These are phyloP conservation scores for Frankliniella fusca DNA, from an alignment of 2,888 invertebrate species.

Conservation along the genomic window DNA sequence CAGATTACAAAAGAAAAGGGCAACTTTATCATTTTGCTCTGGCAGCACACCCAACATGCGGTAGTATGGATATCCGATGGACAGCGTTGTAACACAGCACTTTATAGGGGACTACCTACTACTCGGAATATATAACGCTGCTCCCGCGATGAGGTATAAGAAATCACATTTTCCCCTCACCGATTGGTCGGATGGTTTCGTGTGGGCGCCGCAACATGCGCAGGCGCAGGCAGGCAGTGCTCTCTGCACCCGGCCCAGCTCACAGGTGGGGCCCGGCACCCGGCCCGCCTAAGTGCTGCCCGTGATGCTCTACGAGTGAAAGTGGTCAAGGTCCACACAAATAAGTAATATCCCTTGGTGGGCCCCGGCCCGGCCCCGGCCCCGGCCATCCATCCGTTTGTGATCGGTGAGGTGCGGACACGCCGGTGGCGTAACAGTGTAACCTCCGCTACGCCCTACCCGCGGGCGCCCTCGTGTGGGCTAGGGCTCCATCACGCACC, in stretches of 20 bases:
- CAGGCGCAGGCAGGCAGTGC: not conserved
- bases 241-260: not conserved
- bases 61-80: no score
- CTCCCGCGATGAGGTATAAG: no score
- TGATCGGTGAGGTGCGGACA: slow-evolving; percentile 18
- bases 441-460: not conserved
- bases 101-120: no score
- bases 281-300: not conserved
- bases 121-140: no score
- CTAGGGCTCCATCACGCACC: no score
- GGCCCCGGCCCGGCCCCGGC: no score
- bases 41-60: no score
- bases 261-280: not conserved
- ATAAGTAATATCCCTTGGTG: not conserved
- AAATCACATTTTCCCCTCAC: no score
- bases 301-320: not conserved
- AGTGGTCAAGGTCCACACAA: slow-evolving; percentile 26
- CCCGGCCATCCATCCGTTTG: not conserved
- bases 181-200: no score
- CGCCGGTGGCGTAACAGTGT: not conserved
- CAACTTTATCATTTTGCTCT: not conserved
- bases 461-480: not conserved
- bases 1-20: not conserved
- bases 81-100: no score
- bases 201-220: no score